phyloP scores from a whole-genome alignment of 2,113 vertebrate genomes.

The Otus sunia region DNA sequence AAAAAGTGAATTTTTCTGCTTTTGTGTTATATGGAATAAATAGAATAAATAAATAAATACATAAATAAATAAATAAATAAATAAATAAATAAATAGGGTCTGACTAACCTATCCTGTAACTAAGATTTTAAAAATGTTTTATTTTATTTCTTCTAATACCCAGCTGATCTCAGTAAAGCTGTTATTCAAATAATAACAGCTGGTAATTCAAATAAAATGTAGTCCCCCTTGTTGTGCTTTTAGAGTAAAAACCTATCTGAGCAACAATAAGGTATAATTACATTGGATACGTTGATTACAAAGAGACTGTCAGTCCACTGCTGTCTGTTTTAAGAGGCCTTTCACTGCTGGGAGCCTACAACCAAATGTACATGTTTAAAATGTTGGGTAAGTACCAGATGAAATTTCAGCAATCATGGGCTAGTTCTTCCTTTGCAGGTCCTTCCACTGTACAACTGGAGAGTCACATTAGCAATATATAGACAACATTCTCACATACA shows the following conservation, averaged over 20 bases:
- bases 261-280: neutral
- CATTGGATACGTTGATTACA: neutral
- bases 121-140: neutral
- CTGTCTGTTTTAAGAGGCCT: neutral
- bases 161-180: neutral
- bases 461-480: neutral
- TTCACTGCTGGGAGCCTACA: neutral
- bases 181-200: too few species aligned
- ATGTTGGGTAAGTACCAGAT: neutral
- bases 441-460: neutral
- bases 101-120: neutral
- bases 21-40: neutral
- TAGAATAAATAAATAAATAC: too few species aligned
- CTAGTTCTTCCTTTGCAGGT: neutral
- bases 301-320: neutral
- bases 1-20: neutral
- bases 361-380: neutral
- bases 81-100: too few species aligned
- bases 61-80: too few species aligned
- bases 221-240: neutral
- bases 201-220: neutral
- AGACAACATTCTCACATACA: neutral
- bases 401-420: neutral
- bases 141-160: neutral
- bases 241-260: neutral